Conservation (phyloP, 2,797 vertebrate species). For the Acanthis flammea region DNA sequence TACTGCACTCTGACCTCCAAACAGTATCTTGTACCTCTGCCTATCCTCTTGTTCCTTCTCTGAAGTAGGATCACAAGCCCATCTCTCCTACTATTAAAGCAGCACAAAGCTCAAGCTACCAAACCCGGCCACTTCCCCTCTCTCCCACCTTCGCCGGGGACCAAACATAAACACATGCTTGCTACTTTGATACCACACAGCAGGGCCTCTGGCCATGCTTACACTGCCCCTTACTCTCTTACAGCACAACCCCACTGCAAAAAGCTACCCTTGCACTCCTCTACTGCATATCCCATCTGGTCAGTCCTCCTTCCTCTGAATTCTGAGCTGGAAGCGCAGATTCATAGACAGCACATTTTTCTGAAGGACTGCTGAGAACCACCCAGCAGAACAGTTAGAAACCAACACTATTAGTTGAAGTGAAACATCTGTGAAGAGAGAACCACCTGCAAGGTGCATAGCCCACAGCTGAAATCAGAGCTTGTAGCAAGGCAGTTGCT, state of each 20-base stretch:
- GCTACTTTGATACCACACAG: background rate
- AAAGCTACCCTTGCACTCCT: background rate
- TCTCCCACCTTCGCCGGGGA: background rate
- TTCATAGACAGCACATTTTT: background rate
- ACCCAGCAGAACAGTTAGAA: background rate
- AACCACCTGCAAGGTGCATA: background rate
- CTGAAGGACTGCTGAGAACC: background rate
- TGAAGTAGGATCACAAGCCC: background rate
- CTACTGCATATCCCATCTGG: background rate
- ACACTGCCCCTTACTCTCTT: background rate
- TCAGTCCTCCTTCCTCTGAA: background rate
- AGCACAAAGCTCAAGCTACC: background rate
- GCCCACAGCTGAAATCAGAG: background rate
- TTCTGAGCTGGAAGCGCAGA: background rate
- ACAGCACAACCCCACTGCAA: rapidly evolving
- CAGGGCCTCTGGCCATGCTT: background rate
- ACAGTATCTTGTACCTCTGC: background rate
- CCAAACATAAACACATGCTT: background rate
- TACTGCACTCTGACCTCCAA: background rate
- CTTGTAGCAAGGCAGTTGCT: background rate
- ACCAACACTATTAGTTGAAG: background rate
- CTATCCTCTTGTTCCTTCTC: background rate
- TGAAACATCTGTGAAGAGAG: background rate
- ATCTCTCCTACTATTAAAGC: background rate
- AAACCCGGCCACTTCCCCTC: background rate